A percentile compares a stretch with the other conserved stretches of the same genome.
Evolutionary conservation across 2,888 invertebrate genomes (phyloP).

Genomic region (Hypsopygia costalis): DNA sequence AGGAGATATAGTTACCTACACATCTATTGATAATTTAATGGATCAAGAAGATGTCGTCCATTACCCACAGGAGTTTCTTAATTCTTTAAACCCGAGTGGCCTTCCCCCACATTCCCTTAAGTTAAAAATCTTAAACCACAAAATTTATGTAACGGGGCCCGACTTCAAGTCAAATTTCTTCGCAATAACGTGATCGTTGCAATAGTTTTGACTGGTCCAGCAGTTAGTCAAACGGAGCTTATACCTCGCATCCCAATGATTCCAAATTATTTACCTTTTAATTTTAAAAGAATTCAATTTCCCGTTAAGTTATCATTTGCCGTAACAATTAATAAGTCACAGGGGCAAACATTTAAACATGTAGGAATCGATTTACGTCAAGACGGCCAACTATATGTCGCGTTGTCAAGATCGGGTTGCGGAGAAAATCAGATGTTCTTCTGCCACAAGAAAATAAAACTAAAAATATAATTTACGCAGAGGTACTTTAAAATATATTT

Average conservation of each 20-base stretch:
- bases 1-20: conserved; percentile 19
- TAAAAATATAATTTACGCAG: not conserved
- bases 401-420: conserved; percentile 11
- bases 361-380: conserved; percentile 16
- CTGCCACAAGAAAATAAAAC: conserved; percentile 1
- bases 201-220: conserved; percentile 18
- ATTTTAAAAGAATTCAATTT: conserved; percentile 21
- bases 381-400: conserved; percentile 16
- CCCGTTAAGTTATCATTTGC: conserved; percentile 15
- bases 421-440: conserved; percentile 3
- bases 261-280: conserved; percentile 19
- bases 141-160: conserved; percentile 16
- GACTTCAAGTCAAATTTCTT: conserved; percentile 12
- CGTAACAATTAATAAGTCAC: conserved; percentile 17
- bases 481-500: not conserved
- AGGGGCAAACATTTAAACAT: conserved; percentile 16
- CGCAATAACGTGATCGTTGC: conserved; percentile 15
- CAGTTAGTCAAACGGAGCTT: conserved; percentile 15
- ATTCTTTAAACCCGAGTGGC: conserved; percentile 20
- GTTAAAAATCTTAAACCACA: conserved; percentile 18
- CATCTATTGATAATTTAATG: conserved; percentile 23
- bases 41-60: conserved; percentile 21
- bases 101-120: conserved; percentile 19
- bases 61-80: conserved; percentile 20
- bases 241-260: conserved; percentile 23